Evolutionary conservation across 1,140 invertebrate species (phyloP), one percentile per base, ranked within the genome.

Genomic region (Mesaphorura yosii): DNA sequence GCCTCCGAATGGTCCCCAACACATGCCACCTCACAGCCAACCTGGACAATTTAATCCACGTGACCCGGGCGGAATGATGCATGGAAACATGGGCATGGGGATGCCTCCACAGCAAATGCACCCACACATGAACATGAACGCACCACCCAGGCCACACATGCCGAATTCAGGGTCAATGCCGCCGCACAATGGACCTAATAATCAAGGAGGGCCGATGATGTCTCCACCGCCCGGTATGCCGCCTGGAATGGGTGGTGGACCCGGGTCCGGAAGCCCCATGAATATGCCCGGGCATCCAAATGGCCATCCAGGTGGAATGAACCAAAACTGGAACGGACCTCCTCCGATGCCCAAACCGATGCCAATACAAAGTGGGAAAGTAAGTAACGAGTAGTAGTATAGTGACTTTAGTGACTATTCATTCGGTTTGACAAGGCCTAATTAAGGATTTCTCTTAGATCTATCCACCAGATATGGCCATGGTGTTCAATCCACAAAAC

Each of bases 401-500:
- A 54, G n/a, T 41, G 1, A 20, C 6, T 59, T 23, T 19, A 31
- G 23, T 3, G n/a, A 22, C 25, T 19, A 57, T 12, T 57, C 31
- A 6, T 1, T n/a, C n/a, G n/a, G n/a, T n/a, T n/a, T n/a, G n/a
- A 22, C 17, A 19, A 38, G 26, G 29, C 48, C 25, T 14, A 37
- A 38, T 22, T 50, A 26, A 25, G 12, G n/a, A 17, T 25, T 45
- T 45, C 40, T 67, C 67, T 28, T 59, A 80, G 76, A 72, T 84
- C 39, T 96, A 96, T 74, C 92, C 92, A 44, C 83, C 85, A 3
- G 89, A 94, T 71, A 88, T 94, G 68, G 85, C 90, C 5, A 95
- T 95, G 89, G 88, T 98, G 29, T 95, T 95, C 67, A 98, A 97
- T 70, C 89, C 91, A 42, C 90, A 95, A 71, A 97, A 98, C 73